A percentile compares a stretch with the other conserved stretches of the same genome.
Conservation (phyloP, 2,113 vertebrate species). For the Brachyhypopomus gauderio region DNA sequence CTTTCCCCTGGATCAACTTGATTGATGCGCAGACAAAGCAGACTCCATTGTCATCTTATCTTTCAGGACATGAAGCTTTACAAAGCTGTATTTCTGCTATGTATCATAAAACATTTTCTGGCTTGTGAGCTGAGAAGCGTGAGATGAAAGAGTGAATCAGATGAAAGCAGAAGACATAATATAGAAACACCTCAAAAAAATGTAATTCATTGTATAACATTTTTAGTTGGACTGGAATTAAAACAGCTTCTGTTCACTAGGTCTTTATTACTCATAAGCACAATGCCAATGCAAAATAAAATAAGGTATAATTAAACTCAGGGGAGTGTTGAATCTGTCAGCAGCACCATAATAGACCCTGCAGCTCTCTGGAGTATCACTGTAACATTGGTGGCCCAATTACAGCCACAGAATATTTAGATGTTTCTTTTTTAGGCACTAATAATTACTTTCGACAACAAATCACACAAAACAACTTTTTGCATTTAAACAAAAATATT, state of each 20-base stretch:
- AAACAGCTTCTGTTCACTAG: not conserved
- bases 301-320: slow-evolving; percentile 44
- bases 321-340: slow-evolving; percentile 21
- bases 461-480: no score
- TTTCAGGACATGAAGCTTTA: slow-evolving; percentile 47
- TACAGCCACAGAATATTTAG: not conserved
- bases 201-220: slow-evolving; percentile 2
- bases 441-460: not conserved
- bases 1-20: slow-evolving; percentile 78
- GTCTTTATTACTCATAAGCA: not conserved
- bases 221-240: not conserved
- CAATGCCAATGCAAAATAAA: not conserved
- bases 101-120: slow-evolving; percentile 60
- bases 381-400: not conserved
- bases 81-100: slow-evolving; percentile 55
- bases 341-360: not conserved
- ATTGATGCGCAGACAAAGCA: slow-evolving; percentile 68
- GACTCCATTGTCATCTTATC: slow-evolving; percentile 65
- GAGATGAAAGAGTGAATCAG: slow-evolving; percentile 1
- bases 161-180: not conserved
- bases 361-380: slow-evolving; percentile 20
- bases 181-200: not conserved
- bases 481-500: no score
- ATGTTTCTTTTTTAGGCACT: not conserved
- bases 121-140: not conserved